Base-by-base conservation (phyloP, 1,140 invertebrate genomes). In the Branchinecta lindahli region DNA sequence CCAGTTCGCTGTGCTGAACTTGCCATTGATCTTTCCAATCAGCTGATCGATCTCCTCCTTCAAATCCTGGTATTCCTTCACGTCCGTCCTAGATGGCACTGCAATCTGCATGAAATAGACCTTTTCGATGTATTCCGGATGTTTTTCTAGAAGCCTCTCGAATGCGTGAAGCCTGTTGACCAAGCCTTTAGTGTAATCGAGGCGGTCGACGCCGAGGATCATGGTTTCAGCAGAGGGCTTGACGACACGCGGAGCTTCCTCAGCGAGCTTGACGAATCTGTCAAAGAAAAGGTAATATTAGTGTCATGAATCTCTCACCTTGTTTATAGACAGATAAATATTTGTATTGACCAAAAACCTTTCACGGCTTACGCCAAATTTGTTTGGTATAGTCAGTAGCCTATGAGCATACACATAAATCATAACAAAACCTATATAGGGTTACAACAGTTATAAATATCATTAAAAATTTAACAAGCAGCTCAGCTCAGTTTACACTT, bases 161-260 rank as follows among this genome's bases (percentile, higher is more conserved):
- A 92, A 93, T 0, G 90, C 88, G 79, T 86, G 85, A 7, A 95
- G 79, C 72, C 91, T 84, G 74, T 94, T 85, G 3, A 92, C 89
- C 68, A 95, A 79, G 21, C 91, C 92, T 82, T 95, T 95, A 4
- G 91, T 94, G 75, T 94, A 95, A 78, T 95, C 91, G 66, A 94
- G 81, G 70, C 91, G 84, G 78, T 94, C 91, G 10, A 94, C 91
- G 0, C 91, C 90, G 10, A 94, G 79, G 47, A 92, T 86, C 8
- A 93, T 85, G 78, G 92, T 88, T 76, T 91, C 88, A 75, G 84
- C 86, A 0, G 83, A 87, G 61, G 74, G 74, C 73, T 73, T 77
- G 12, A 83, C 78, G 45, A 91, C 85, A 76, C 85, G 84, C 45
- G 88, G 88, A 0, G 91, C 89, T 46, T 84, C 86, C 75, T 89